A percentile compares a stretch with the other conserved stretches of the same genome.
These are phyloP conservation scores for Catostylus mosaicus DNA, from an alignment of 30 jellyfish, hydroid and myxozoan species.

Conservation along the genomic window DNA sequence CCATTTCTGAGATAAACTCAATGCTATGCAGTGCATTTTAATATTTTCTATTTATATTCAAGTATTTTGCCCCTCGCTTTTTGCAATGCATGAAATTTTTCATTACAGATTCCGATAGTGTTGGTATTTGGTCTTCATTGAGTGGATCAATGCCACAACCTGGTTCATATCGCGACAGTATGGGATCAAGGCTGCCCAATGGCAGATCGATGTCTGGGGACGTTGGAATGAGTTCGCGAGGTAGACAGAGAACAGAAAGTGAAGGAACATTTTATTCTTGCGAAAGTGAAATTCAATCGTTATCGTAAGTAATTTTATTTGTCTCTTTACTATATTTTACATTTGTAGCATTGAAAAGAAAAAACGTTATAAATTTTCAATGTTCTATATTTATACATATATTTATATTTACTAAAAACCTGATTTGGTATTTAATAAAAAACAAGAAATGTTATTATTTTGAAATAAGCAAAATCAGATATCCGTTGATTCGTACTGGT, in stretches of 20 bases:
- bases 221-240: constrained; percentile 33
- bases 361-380: too few relatives aligned
- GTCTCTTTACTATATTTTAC: neutral
- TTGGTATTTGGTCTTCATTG: constrained; percentile 62
- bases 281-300: constrained; percentile 59
- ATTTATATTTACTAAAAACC: too few relatives aligned
- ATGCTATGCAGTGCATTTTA: neutral
- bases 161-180: constrained; percentile 42
- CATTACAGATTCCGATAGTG: constrained; percentile 51
- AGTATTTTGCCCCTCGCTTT: neutral
- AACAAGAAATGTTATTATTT: too few relatives aligned
- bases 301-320: constrained; percentile 41
- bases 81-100: neutral
- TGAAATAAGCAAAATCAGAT: too few relatives aligned
- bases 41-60: neutral
- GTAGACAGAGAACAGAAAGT: constrained; percentile 69
- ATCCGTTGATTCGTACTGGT: too few relatives aligned
- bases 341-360: too few relatives aligned
- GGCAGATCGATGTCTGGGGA: constrained; percentile 70
- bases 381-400: too few relatives aligned
- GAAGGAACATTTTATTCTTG: constrained; percentile 96
- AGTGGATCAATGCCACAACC: constrained; percentile 52
- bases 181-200: constrained; percentile 70
- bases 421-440: too few relatives aligned
- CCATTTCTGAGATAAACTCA: neutral